Conservation (phyloP, 2,888 invertebrate species). For the Ceramica pisi region DNA sequence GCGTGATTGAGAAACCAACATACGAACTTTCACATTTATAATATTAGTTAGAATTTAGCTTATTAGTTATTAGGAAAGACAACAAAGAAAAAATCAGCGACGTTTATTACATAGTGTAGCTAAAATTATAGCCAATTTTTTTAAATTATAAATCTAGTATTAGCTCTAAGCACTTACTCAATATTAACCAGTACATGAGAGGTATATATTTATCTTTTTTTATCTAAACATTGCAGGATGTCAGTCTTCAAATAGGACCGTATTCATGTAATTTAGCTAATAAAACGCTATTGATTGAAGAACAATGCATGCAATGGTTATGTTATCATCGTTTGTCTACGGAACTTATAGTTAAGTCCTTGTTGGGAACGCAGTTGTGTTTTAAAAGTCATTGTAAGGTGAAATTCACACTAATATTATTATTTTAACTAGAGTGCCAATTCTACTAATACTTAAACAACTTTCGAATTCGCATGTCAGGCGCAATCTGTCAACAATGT, state of each 20-base stretch:
- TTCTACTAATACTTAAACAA: too few relatives aligned
- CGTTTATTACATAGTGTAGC: too few relatives aligned
- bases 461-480: too few relatives aligned
- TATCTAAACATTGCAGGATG: slow-evolving; percentile 16
- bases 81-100: too few relatives aligned
- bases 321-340: slow-evolving; percentile 29
- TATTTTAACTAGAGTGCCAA: too few relatives aligned
- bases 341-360: slow-evolving; percentile 18
- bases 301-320: slow-evolving; percentile 41
- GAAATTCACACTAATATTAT: not conserved
- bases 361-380: slow-evolving; percentile 3
- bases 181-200: not conserved
- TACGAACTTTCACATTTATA: too few relatives aligned
- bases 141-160: not conserved
- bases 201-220: slow-evolving; percentile 24
- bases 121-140: too few relatives aligned
- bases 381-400: slow-evolving; percentile 40
- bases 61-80: too few relatives aligned
- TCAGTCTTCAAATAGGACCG: slow-evolving; percentile 6
- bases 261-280: slow-evolving; percentile 42
- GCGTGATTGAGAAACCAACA: too few relatives aligned
- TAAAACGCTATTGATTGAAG: slow-evolving; percentile 35
- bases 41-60: too few relatives aligned
- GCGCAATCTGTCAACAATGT: too few relatives aligned
- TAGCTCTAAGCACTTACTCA: not conserved